Conservation (phyloP, 2,888 invertebrate genomes). For the Tipula vernalis region DNA sequence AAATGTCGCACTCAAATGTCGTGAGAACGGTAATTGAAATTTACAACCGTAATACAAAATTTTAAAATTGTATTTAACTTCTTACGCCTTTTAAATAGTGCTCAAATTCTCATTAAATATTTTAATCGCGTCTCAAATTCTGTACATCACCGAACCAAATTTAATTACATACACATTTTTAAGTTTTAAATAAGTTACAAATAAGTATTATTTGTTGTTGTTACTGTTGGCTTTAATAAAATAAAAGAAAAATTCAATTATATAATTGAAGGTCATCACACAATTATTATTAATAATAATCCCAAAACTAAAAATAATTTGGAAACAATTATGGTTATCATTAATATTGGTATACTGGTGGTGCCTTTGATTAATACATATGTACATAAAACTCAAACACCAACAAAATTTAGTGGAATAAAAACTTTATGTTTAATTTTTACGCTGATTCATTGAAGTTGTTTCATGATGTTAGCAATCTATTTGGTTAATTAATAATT, state of each 20-base stretch:
- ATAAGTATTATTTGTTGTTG: neutral
- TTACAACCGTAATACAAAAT: no score
- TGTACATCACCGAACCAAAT: neutral
- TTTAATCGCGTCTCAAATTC: neutral
- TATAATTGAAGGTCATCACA: neutral
- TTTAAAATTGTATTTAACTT: no score
- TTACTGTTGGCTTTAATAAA: neutral
- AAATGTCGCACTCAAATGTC: no score
- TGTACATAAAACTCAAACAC: neutral
- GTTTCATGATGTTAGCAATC: neutral
- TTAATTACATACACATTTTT: neutral
- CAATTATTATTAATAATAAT: neutral
- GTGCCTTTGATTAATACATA: neutral
- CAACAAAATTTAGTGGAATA: neutral
- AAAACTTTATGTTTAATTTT: neutral
- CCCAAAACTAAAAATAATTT: neutral
- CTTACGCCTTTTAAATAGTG: neutral
- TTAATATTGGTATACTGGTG: neutral
- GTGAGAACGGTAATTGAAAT: no score
- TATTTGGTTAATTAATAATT: no score
- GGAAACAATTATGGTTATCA: neutral
- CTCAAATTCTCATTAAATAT: neutral
- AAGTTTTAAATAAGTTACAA: neutral
- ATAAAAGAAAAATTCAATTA: neutral
- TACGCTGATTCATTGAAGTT: neutral